Evolutionary conservation across 2,113 vertebrate genomes (phyloP), one percentile per base, ranked within the genome.

Genomic region (Melozone crissalis): DNA sequence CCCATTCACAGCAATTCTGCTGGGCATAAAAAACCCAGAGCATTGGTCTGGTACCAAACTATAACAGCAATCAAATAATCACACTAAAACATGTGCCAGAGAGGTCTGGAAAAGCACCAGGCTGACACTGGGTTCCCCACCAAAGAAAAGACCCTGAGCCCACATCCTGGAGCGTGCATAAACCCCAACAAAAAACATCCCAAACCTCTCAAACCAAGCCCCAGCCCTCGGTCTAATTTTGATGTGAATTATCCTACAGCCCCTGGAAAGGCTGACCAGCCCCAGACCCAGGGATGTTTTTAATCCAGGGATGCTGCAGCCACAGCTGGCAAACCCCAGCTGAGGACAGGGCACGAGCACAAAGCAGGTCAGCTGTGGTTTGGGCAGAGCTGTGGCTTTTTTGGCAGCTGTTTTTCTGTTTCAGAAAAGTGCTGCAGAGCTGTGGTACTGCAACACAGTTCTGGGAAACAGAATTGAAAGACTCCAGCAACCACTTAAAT

Each of bases 261-360:
- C 20, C 67, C 71, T 55, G 87, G 21, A 24, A 33, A 67, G 9
- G 63, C 58, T 23, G 65, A 46, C 55, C 3, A 41, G n/a, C 35
- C 43, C 8, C 18, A 16, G 11, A 23, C 1, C 9, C 9, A 16
- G 27, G 43, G 28, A 19, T 11, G 3, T 0, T 24, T 21, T 43
- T 16, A 43, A 9, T 13, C 6, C 10, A 41, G 30, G 69, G 65
- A 28, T 6, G 9, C 43, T 63, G 71, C 55, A 87, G 57, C 14
- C 83, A 73, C 37, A n/a, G 13, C 19, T 8, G 31, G n/a, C 12
- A 11, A 5, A 1, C 23, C 22, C 57, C 16, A 44, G 82, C 37
- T 51, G 69, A 74, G 55, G 28, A 26, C 19, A 37, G 3, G 14
- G 43, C 67, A 59, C 24, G 8, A 28, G 33, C 8, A 51, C 10